phyloP scores from a whole-genome alignment of 2,797 vertebrate genomes.

The Poeciliopsis infans region DNA sequence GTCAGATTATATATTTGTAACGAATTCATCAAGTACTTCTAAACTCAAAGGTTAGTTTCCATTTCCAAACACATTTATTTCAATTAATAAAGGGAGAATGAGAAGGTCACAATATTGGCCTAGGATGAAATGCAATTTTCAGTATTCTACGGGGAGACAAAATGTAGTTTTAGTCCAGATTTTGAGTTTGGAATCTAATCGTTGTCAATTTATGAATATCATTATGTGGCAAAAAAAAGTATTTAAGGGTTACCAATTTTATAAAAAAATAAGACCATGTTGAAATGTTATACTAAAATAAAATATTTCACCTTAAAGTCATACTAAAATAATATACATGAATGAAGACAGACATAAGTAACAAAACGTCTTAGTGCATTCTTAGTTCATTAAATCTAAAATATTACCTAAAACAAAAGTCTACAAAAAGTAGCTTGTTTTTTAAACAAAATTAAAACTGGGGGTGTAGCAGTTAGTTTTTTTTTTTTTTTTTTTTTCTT shows the following conservation, averaged over 20 bases:
- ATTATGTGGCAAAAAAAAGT: background rate
- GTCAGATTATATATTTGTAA: background rate
- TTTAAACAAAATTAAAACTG: background rate
- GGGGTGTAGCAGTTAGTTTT: slow-evolving; percentile 53
- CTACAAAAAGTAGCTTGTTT: background rate
- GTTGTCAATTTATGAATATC: background rate
- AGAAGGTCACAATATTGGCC: background rate
- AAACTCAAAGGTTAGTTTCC: background rate
- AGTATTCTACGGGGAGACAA: background rate
- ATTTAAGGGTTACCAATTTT: background rate
- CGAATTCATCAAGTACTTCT: background rate
- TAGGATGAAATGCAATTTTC: background rate
- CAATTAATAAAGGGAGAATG: background rate
- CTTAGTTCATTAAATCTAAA: background rate
- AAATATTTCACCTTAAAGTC: no score
- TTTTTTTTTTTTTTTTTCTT: slow-evolving; percentile 45
- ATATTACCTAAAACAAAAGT: background rate
- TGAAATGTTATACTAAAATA: no score
- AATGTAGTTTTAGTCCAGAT: no score
- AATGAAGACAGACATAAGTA: background rate
- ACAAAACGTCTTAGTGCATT: background rate
- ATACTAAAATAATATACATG: background rate
- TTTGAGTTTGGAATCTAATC: no score
- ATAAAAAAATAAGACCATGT: background rate
- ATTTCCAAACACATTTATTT: background rate